A percentile compares a stretch with the other conserved stretches of the same genome.
Conservation (phyloP, 2,113 vertebrate species). For the Channa maculata region DNA sequence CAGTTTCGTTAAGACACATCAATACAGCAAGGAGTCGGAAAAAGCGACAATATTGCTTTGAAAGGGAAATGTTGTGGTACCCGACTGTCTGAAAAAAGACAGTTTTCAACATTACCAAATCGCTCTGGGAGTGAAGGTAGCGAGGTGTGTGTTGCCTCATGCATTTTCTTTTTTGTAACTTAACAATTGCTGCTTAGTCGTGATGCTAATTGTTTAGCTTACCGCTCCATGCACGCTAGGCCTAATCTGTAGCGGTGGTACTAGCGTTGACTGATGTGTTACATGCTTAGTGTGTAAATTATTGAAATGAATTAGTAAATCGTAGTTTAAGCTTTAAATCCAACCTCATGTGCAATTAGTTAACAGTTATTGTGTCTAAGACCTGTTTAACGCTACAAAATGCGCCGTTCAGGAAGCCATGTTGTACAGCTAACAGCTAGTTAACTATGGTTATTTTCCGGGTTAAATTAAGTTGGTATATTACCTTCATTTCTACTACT, state of each 20-base stretch:
- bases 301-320: accelerated
- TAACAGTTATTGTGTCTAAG: background rate
- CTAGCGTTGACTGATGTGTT: background rate
- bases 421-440: constrained; percentile 20
- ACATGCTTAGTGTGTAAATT: accelerated
- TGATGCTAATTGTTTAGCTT: constrained; percentile 37
- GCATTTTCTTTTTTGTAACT: background rate
- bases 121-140: constrained; percentile 31
- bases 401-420: constrained; percentile 27
- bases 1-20: constrained; percentile 15
- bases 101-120: background rate
- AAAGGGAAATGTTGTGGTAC: constrained; percentile 61
- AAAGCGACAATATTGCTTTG: background rate
- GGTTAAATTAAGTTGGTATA: too few species aligned
- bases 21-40: constrained; percentile 13
- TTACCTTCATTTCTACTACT: too few species aligned
- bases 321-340: accelerated
- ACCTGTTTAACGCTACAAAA: background rate
- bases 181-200: constrained; percentile 12
- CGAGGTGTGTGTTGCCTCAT: background rate
- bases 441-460: too few species aligned
- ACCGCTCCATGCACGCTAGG: constrained; percentile 39
- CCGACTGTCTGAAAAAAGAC: background rate
- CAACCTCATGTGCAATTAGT: accelerated
- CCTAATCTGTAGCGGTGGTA: background rate